Base-by-base conservation (phyloP, 1,140 invertebrate species). In the Bombus picipes region DNA sequence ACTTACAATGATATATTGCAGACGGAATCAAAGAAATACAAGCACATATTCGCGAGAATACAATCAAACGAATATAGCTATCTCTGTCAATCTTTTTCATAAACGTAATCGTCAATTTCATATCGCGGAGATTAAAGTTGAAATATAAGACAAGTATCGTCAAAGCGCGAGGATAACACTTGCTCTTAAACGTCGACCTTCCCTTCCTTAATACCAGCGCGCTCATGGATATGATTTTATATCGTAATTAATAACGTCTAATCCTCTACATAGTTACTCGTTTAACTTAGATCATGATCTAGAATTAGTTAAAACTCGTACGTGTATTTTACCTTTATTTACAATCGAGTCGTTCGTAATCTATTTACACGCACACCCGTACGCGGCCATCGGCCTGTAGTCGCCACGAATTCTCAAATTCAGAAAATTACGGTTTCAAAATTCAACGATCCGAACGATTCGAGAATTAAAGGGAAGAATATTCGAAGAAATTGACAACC, bases 231-330 rank as follows among this genome's bases (percentile, higher is more conserved):
- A 89, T 89, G 88, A 75, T 74, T 87, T 87, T 89, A 89, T 73
- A 89, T 83, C 72, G 75, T 89, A 86, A 78, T 77, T 73, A 80
- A 37, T 88, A 81, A 89, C 62, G 66, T 62, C 85, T 89, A 89
- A 89, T 89, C 76, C 76, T 57, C 88, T 89, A 89, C 66, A 13
- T 89, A 83, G 78, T 89, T 89, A 86, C 68, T 87, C 88, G 66
- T 74, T 47, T 85, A 78, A 47, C 77, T 89, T 88, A 88, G 73
- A 89, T 88, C 74, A 57, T 89, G 57, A 89, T 87, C 88, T 89
- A 89, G 81, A 77, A 81, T 89, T 86, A 57, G 65, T 85, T 82
- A 89, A 85, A 85, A 86, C 73, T 88, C 86, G 72, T 86, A 89
- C 87, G 84, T 72, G 80, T 71, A 72, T 22, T 22, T 81, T 71